Conservation (phyloP, 2,113 vertebrate species). For the Sterna hirundo region DNA sequence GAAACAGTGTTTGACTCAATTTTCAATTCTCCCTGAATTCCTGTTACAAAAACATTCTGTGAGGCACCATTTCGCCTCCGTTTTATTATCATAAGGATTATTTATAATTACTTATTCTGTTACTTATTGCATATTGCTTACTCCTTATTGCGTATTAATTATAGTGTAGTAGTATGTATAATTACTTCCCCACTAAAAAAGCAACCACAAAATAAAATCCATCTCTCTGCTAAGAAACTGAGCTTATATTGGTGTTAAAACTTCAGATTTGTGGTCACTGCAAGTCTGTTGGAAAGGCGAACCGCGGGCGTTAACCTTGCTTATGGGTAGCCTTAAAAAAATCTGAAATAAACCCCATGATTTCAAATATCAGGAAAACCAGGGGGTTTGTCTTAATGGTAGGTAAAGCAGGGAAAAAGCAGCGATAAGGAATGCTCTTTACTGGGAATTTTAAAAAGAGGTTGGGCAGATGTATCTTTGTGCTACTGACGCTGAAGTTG, state of each 20-base stretch:
- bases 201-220: neutral
- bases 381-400: too few species aligned
- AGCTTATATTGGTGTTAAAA: neutral
- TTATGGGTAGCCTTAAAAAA: neutral
- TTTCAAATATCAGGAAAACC: neutral
- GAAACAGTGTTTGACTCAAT: neutral
- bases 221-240: neutral
- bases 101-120: neutral
- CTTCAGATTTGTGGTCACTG: neutral
- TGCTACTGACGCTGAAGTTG: neutral
- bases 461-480: neutral
- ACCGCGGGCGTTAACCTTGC: accelerated
- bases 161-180: neutral
- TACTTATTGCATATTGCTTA: neutral
- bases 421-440: neutral
- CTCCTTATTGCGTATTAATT: too few species aligned
- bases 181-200: neutral
- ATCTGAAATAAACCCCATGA: neutral
- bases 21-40: neutral
- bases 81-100: neutral
- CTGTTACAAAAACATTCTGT: neutral
- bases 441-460: neutral
- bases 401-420: neutral
- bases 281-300: neutral
- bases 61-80: neutral